phyloP scores from a whole-genome alignment of 2,797 vertebrate genomes.

The Manis crassicaudata region DNA sequence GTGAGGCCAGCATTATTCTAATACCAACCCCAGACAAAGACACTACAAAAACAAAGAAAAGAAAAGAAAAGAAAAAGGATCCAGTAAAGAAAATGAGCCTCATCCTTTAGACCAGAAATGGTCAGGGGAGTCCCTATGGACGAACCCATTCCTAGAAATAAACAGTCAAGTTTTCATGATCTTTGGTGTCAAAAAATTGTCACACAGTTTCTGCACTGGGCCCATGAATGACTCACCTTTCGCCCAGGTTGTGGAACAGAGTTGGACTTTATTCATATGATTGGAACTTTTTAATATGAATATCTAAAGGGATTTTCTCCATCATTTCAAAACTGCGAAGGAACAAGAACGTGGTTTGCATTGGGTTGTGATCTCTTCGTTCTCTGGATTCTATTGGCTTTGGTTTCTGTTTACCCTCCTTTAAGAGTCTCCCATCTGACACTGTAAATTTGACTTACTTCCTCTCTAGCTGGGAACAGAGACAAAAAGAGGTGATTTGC shows the following conservation, averaged over 20 bases:
- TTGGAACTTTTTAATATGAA: background rate
- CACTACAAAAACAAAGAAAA: too few species aligned
- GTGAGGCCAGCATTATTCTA: too few species aligned
- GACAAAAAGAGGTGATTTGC: conserved; percentile 44
- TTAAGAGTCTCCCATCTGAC: conserved; percentile 24
- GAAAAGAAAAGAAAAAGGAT: background rate
- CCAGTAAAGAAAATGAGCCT: background rate
- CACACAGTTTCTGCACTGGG: background rate
- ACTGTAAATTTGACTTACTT: conserved; percentile 27
- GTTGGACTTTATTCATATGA: background rate
- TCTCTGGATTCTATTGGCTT: background rate
- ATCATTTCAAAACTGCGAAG: background rate
- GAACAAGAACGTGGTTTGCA: background rate
- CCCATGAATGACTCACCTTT: background rate
- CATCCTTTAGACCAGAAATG: background rate
- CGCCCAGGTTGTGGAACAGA: background rate
- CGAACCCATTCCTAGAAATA: background rate
- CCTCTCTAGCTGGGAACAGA: background rate
- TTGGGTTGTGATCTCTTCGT: background rate
- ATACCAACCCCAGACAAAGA: too few species aligned
- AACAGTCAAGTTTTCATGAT: background rate
- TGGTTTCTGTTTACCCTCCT: background rate
- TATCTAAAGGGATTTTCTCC: background rate
- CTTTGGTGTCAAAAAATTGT: background rate
- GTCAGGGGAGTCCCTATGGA: background rate